Evolutionary conservation across 2,797 vertebrate genomes (phyloP), one percentile per base, ranked within the genome.

Genomic region (Anguilla anguilla): DNA sequence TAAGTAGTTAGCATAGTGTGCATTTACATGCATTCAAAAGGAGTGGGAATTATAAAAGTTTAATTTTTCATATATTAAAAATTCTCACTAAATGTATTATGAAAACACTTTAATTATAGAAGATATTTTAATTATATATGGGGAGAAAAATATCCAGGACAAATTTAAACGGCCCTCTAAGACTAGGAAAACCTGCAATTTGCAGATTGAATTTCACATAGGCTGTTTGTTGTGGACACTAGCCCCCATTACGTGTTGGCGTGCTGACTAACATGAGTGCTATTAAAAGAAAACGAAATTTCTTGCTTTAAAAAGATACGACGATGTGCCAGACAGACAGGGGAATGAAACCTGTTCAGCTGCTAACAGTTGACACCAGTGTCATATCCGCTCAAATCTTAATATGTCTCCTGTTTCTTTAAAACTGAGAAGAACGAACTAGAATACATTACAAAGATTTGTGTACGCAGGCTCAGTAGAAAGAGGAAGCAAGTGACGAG

Each of bases 401-500:
- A 39, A 77, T 5, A 39, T 81, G 49, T n/a, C 17, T 9, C 4
- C 46, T 49, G 79, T 82, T 51, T 51, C 79, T 82, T 82, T 49
- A 51, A 82, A 49, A 51, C 7, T 22, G 43, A 51, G 79, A 9
- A 49, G 25, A n/a, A 69, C 28, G 64, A 82, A 51, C 22, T 82
- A 25, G 22, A 11, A 82, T 51, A 25, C 0, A 25, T 49, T 19
- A 49, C 3, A 25, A 46, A 53, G 19, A 51, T 82, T 82, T 3
- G 19, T 39, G 2, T 59, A 59, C 15, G 79, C 79, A 82, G 46
- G 25, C 79, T 82, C 79, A 82, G 79, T 82, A 25, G 22, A 22
- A 49, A 25, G 79, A 28, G 79, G 79, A 82, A 82, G 79, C 22
- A 51, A 82, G 11, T 49, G 46, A 51, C 22, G 79, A 82, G 79